Evolutionary conservation across 2,888 invertebrate genomes (phyloP).

Genomic region (Galerucella pusilla): DNA sequence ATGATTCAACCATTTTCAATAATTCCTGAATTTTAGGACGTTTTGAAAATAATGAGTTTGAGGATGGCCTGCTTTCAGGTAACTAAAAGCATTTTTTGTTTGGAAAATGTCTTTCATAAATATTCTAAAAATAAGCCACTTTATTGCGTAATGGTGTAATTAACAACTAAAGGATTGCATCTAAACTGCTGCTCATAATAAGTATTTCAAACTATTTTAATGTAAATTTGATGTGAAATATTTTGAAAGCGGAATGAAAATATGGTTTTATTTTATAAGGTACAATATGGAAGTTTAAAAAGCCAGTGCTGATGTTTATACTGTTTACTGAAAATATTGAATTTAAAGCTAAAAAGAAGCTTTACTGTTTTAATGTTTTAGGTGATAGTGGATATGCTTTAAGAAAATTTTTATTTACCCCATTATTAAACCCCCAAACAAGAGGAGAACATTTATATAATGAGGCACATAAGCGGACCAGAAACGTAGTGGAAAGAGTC

Average conservation of each 20-base stretch:
- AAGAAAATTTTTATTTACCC: slow-evolving; percentile 19
- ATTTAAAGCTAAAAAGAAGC: not conserved
- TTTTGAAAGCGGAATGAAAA: not conserved
- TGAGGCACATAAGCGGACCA: slow-evolving; percentile 11
- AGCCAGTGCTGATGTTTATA: not conserved
- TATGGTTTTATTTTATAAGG: not conserved
- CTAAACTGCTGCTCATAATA: too few relatives aligned
- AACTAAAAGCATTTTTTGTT: too few relatives aligned
- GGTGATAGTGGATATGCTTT: slow-evolving; percentile 13
- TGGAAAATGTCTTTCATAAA: too few relatives aligned
- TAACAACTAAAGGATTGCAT: too few relatives aligned
- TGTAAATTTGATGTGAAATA: too few relatives aligned
- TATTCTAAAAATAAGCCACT: too few relatives aligned
- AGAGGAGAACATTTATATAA: slow-evolving; percentile 13
- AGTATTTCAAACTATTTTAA: too few relatives aligned
- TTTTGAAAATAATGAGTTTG: too few relatives aligned
- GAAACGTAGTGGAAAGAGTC: slow-evolving; percentile 6
- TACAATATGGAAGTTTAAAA: not conserved
- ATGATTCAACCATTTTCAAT: too few relatives aligned
- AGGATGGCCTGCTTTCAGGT: too few relatives aligned
- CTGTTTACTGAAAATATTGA: not conserved
- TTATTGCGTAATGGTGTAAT: too few relatives aligned
- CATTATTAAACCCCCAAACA: slow-evolving; percentile 14
- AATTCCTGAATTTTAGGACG: too few relatives aligned
- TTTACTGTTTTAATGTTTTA: not conserved